Conservation (phyloP, 2,113 vertebrate species). For the Apodemus sylvaticus region DNA sequence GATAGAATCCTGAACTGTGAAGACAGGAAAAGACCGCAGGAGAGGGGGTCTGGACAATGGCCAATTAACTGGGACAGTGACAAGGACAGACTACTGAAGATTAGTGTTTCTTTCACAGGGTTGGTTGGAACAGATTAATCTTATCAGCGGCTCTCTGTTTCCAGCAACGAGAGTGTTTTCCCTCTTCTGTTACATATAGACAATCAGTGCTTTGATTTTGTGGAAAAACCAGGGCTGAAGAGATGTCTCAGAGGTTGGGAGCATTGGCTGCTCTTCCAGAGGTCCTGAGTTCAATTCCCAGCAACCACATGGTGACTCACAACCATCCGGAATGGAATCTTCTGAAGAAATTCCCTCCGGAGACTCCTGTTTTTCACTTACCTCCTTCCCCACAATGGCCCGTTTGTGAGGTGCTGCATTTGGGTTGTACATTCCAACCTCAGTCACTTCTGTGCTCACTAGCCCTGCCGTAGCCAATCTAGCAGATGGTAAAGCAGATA, state of each 20-base stretch:
- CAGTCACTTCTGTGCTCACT: background rate
- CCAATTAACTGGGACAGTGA: background rate
- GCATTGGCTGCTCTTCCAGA: too few species aligned
- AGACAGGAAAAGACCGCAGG: background rate
- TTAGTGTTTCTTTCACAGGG: background rate
- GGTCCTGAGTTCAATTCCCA: too few species aligned
- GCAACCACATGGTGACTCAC: too few species aligned
- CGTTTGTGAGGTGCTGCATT: background rate
- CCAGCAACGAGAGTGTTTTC: background rate
- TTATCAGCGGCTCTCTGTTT: background rate
- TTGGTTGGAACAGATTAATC: background rate
- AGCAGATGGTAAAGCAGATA: background rate
- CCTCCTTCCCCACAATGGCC: background rate
- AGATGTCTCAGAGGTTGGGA: too few species aligned
- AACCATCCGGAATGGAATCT: too few species aligned
- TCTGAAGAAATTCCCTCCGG: background rate
- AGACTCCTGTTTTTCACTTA: background rate
- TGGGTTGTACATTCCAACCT: background rate
- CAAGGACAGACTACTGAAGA: background rate
- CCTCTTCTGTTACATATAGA: background rate
- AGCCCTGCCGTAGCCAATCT: background rate
- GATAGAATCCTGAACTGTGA: background rate
- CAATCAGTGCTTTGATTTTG: background rate
- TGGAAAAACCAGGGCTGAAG: too few species aligned
- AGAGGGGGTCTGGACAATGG: too few species aligned